phyloP scores from a whole-genome alignment of 2,113 vertebrate genomes.

The Osmerus eperlanus region DNA sequence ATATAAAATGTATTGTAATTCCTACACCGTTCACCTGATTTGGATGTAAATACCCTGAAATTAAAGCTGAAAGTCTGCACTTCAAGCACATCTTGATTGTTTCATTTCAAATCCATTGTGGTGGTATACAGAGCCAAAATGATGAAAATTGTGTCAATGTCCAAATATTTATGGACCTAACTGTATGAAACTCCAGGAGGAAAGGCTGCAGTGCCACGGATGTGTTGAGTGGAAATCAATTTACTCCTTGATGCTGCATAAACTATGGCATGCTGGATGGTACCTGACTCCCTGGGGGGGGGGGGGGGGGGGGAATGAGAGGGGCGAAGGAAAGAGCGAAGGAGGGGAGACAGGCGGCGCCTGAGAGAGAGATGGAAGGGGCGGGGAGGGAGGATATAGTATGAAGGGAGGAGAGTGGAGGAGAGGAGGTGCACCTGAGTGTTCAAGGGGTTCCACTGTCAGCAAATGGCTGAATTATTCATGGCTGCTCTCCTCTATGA shows the following conservation, averaged over 20 bases:
- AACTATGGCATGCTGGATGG: constrained; percentile 28
- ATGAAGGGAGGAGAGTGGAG: neutral
- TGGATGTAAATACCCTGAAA: no score
- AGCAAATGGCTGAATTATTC: constrained; percentile 39
- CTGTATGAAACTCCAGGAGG: constrained; percentile 21
- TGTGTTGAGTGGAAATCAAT: constrained; percentile 38
- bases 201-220: constrained; percentile 21
- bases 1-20: no score
- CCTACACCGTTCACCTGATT: no score
- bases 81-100: no score
- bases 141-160: no score
- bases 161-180: no score
- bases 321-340: neutral
- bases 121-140: no score
- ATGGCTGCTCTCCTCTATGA: constrained; percentile 6
- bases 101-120: no score
- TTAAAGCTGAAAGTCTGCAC: no score
- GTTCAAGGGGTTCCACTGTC: constrained; percentile 18
- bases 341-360: neutral
- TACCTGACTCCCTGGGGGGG: neutral
- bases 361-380: neutral
- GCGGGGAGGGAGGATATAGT: no score
- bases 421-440: constrained; percentile 28
- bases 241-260: constrained; percentile 47
- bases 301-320: no score